Conservation (phyloP, 2,888 invertebrate genomes). For the Caenorhabditis afra region DNA sequence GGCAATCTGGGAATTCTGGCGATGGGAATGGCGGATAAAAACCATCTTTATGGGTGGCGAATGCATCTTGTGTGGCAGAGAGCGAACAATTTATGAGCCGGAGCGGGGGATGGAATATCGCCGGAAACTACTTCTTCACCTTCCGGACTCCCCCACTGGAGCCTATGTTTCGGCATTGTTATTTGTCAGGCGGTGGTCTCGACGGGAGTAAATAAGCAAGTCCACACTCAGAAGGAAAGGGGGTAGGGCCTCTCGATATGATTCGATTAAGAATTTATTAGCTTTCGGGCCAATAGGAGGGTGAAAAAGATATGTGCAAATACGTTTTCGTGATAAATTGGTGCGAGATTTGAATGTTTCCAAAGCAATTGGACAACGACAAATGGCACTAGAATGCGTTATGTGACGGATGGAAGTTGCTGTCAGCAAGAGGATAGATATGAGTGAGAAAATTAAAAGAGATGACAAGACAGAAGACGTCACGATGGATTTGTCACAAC, state of each 20-base stretch:
- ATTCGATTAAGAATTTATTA: constrained; percentile 62
- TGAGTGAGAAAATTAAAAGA: constrained; percentile 43
- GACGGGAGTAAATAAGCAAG: constrained; percentile 18
- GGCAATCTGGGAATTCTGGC: constrained; percentile 14
- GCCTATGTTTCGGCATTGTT: constrained; percentile 21
- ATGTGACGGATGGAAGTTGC: neutral
- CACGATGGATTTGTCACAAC: constrained; percentile 47
- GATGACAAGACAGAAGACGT: constrained; percentile 36
- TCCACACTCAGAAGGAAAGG: neutral
- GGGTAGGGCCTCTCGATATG: constrained; percentile 14
- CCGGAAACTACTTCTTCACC: constrained; percentile 25
- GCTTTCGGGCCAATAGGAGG: constrained; percentile 8
- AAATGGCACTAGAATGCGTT: constrained; percentile 10
- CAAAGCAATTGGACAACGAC: neutral
- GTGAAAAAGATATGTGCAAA: constrained; percentile 36
- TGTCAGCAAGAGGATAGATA: neutral
- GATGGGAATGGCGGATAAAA: constrained; percentile 18
- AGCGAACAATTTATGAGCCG: constrained; percentile 18
- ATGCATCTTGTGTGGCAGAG: constrained; percentile 1
- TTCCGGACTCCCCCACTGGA: constrained; percentile 2
- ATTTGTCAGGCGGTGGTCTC: neutral
- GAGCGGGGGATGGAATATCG: constrained; percentile 14
- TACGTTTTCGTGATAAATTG: constrained; percentile 45
- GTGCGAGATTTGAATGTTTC: neutral
- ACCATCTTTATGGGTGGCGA: constrained; percentile 17